Percentiles rank a stretch among this genome's conserved stretches.
Conservation (phyloP, 2,888 invertebrate genomes). For the Microplitis deprimator region DNA sequence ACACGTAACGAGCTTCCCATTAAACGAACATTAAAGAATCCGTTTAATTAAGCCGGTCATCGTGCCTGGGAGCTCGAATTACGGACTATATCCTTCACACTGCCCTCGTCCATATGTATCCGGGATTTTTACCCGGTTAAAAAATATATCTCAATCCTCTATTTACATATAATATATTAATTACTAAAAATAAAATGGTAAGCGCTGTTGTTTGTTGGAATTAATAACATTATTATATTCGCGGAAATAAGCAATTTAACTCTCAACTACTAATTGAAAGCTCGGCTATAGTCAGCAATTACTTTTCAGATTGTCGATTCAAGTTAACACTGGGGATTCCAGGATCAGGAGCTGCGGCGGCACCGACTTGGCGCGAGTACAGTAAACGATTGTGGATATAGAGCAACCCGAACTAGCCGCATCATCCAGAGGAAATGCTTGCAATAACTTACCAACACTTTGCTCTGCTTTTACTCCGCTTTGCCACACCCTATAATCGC, state of each 20-base stretch:
- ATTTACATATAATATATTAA: too few species aligned
- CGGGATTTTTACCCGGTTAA: background rate
- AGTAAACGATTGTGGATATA: conserved; percentile 31
- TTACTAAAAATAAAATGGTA: too few species aligned
- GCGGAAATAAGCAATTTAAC: background rate
- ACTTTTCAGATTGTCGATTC: conserved; percentile 62
- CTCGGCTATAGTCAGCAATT: conserved; percentile 61
- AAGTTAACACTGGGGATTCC: conserved; percentile 47
- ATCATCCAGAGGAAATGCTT: conserved; percentile 48
- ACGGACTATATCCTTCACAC: conserved; percentile 1
- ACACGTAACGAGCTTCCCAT: conserved; percentile 52
- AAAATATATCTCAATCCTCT: too few species aligned
- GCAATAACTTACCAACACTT: conserved; percentile 49
- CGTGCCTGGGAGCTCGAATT: conserved; percentile 28
- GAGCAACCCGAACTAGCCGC: conserved; percentile 49
- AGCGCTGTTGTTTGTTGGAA: background rate
- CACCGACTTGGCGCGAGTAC: conserved; percentile 46
- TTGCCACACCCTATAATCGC: conserved; percentile 43
- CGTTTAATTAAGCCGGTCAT: conserved; percentile 50
- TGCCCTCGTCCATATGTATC: background rate
- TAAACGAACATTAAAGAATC: conserved; percentile 53
- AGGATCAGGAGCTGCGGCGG: conserved; percentile 18
- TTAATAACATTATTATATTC: background rate
- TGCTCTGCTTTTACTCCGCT: conserved; percentile 36
- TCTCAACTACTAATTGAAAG: background rate